Evolutionary conservation across 53 echinoderm and acorn worm genomes (phyloP), one percentile per base, ranked within the genome.

Genomic region (Stichopus horrens): DNA sequence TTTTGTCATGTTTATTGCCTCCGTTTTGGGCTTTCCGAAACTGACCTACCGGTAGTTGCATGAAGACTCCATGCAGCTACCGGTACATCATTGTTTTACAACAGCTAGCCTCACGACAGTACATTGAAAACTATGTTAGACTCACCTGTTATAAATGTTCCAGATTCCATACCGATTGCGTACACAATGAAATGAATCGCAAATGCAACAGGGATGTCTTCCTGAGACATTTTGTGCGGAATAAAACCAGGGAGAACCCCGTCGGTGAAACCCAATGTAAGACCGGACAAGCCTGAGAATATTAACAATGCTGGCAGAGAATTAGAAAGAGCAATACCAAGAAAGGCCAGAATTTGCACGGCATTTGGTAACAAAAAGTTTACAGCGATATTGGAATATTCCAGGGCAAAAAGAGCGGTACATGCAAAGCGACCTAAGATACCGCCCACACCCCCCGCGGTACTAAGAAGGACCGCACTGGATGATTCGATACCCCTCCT

Each of bases 81-180:
- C 37, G 37, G 37, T 37, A 1, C 37, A 0, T 37, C 37, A 37
- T 37, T 37, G 37, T 37, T 37, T 37, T 37, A 37, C 37, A 37
- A 37, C 37, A 37, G 37, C 37, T 37, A 37, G 37, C 37, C 37
- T 37, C 37, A 2, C 1, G 37, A 37, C 37, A 37, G 37, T 0
- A 63, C 63, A 16, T 63, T 63, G 7, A 7, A 10, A 10, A 8
- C 16, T 63, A 63, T 13, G 4, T 63, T 13, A 63, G 63, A 63
- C 79, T 79, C 55, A 79, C 79, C 79, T 52, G 79, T 6, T 53
- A 79, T 52, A 53, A 51, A 79, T 79, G 79, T 54, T 79, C 79
- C 79, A 53, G 79, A 79, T 79, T 79, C 79, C 79, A 79, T 79
- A 19, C 79, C 79, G n/a, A 79, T 18, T 13, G 79, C 79, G 54